phyloP scores from a whole-genome alignment of 2,797 vertebrate species.

The Enteromius fasciolatus region DNA sequence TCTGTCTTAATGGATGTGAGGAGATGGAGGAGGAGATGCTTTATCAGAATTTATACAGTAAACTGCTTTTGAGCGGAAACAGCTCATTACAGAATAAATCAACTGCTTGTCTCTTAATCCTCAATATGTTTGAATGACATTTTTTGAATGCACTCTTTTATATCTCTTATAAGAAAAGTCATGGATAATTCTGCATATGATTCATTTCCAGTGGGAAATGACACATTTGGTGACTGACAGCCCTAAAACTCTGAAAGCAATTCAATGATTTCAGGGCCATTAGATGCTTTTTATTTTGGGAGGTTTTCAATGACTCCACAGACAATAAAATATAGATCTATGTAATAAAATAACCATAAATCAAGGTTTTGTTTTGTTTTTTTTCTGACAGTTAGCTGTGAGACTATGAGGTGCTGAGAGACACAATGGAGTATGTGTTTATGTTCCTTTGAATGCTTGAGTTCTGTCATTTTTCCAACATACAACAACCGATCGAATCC shows the following conservation, averaged over 20 bases:
- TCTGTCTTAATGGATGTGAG: background rate
- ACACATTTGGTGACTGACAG: background rate
- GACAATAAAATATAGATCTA: background rate
- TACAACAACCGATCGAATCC: constrained; percentile 12
- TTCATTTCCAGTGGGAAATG: background rate
- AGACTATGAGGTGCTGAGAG: constrained; percentile 1
- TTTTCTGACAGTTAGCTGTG: constrained; percentile 10
- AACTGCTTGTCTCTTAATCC: background rate
- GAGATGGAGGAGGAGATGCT: background rate
- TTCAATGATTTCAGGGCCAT: background rate
- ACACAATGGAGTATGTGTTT: constrained; percentile 5
- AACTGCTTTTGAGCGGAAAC: background rate
- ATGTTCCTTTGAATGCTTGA: background rate
- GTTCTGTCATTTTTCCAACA: background rate
- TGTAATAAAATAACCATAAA: constrained; percentile 4
- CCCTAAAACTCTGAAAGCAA: background rate
- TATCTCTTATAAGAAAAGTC: background rate
- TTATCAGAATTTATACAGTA: background rate
- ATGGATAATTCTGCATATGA: background rate
- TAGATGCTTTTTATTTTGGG: background rate
- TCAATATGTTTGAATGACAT: background rate
- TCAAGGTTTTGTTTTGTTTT: background rate
- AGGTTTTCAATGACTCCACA: background rate
- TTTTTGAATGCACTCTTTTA: background rate
- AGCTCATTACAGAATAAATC: background rate